Evolutionary conservation across 2,113 vertebrate genomes (phyloP).

Genomic region (Engraulis encrasicolus): DNA sequence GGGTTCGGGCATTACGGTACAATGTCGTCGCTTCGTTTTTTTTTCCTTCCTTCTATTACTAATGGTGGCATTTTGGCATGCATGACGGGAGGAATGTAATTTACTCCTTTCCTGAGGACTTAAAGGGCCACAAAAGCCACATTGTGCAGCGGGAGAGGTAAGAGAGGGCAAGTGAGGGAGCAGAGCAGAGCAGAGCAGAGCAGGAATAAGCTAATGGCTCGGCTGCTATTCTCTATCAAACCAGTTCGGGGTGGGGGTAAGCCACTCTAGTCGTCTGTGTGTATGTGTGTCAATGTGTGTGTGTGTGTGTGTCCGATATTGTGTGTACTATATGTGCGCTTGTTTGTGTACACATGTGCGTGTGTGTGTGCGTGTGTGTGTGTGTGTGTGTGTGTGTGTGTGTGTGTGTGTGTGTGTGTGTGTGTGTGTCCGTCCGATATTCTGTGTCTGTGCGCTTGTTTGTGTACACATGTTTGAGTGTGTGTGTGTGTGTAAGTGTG

Average conservation of each 20-base stretch:
- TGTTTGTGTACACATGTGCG: too few species aligned
- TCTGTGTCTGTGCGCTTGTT: too few species aligned
- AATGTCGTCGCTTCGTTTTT: constrained; percentile 44
- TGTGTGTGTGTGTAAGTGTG: neutral
- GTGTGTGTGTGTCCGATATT: too few species aligned
- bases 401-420: too few species aligned
- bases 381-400: too few species aligned
- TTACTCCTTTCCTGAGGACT: constrained; percentile 53
- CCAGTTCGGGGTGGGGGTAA: neutral
- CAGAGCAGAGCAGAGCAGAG: neutral
- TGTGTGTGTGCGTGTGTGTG: too few species aligned
- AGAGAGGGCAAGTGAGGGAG: constrained; percentile 38
- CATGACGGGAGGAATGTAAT: constrained; percentile 59
- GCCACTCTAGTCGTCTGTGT: too few species aligned
- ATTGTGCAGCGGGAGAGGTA: constrained; percentile 52
- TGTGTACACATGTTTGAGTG: too few species aligned
- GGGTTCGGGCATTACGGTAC: constrained; percentile 38
- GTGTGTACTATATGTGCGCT: too few species aligned
- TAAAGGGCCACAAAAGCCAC: constrained; percentile 62
- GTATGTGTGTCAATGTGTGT: neutral
- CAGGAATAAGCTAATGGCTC: neutral
- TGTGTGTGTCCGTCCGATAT: too few species aligned
- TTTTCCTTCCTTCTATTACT: constrained; percentile 43
- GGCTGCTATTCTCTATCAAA: neutral
- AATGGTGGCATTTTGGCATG: constrained; percentile 53